A percentile compares a stretch with the other conserved stretches of the same genome.
phyloP scores from a whole-genome alignment of 2,797 vertebrate species.

The Pipistrellus pygmaeus region DNA sequence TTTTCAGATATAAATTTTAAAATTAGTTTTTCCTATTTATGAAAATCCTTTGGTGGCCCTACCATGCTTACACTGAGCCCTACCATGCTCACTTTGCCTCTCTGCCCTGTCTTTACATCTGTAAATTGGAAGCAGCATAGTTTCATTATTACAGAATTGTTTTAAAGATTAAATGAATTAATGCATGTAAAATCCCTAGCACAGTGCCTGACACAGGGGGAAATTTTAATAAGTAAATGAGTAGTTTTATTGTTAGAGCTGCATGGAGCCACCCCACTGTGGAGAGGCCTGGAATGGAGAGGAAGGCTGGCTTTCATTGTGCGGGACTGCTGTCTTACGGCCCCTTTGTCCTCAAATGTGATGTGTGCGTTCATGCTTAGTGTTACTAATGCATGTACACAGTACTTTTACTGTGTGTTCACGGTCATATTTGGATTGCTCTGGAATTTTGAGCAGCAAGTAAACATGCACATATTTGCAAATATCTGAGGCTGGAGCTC shows the following conservation, averaged over 20 bases:
- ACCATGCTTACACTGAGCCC: neutral
- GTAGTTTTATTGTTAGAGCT: neutral
- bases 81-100: neutral
- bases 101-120: neutral
- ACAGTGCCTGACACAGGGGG: neutral
- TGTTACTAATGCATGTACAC: neutral
- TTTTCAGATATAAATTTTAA: neutral
- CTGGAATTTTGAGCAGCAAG: neutral
- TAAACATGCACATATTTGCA: neutral
- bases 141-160: neutral
- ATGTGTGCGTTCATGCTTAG: neutral
- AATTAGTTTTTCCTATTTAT: neutral
- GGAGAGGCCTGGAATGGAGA: neutral
- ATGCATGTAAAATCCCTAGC: neutral
- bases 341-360: neutral
- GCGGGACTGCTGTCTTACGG: neutral
- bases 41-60: neutral
- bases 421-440: neutral
- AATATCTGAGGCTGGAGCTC: neutral
- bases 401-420: neutral
- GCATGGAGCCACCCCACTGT: rapidly evolving
- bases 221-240: neutral
- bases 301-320: neutral
- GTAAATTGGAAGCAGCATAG: neutral
- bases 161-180: neutral